phyloP scores from a whole-genome alignment of 1,140 invertebrate genomes.

The Melipona quadrifasciata region DNA sequence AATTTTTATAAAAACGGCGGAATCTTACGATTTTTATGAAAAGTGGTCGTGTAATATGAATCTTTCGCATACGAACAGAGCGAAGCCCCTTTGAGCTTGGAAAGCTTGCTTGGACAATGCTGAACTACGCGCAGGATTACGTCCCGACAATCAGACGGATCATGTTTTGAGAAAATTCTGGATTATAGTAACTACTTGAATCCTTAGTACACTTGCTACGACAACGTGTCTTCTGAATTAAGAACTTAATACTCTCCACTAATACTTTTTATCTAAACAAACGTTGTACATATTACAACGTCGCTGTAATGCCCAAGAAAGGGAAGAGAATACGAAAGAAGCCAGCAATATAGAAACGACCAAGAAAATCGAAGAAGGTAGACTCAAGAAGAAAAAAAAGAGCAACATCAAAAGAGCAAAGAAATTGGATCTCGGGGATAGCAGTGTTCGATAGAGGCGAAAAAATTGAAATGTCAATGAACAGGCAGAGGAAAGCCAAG shows the following conservation, averaged over 20 bases:
- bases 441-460: not conserved
- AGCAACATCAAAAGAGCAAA: not conserved
- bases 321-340: not conserved
- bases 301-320: not conserved
- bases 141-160: not conserved
- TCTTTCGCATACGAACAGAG: too few species aligned
- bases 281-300: not conserved
- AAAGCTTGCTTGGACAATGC: not conserved
- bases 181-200: not conserved
- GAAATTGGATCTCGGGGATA: conserved; percentile 17
- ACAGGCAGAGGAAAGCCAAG: not conserved
- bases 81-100: not conserved
- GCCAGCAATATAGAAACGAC: not conserved
- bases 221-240: not conserved
- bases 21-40: not conserved
- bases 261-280: not conserved
- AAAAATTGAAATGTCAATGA: conserved; percentile 32
- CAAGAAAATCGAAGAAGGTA: not conserved
- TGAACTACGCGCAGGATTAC: not conserved
- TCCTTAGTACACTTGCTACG: not conserved
- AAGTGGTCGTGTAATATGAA: not conserved
- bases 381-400: not conserved
- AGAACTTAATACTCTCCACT: too few species aligned
- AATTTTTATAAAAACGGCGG: not conserved
- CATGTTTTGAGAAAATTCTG: not conserved